phyloP scores from a whole-genome alignment of 1,140 invertebrate genomes.

The Drosophila guanche region DNA sequence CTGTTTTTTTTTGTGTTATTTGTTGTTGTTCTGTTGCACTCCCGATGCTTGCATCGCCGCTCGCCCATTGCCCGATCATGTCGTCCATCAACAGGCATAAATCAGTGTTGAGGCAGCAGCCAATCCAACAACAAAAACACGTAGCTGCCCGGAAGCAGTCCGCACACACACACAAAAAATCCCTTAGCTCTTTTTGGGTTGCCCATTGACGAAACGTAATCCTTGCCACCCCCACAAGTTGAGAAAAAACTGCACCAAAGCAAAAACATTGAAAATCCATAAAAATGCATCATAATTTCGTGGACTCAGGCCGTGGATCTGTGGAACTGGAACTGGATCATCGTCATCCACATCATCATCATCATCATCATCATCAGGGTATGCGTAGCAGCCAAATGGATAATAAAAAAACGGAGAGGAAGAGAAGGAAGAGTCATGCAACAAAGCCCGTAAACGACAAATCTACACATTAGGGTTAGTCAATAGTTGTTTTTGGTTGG shows the following conservation, averaged over 20 bases:
- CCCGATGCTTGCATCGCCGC: conserved; percentile 44
- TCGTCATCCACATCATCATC: conserved; percentile 15
- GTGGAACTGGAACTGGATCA: conserved; percentile 61
- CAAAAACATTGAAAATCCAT: conserved; percentile 83
- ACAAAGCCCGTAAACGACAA: conserved; percentile 12
- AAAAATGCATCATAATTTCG: conserved; percentile 83
- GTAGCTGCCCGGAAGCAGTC: conserved; percentile 62
- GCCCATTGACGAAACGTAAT: conserved; percentile 61
- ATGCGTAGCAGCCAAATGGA: conserved; percentile 24
- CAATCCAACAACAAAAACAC: conserved; percentile 26
- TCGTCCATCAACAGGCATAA: conserved; percentile 81
- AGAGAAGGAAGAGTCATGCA: neutral
- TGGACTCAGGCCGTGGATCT: conserved; percentile 15
- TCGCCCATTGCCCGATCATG: conserved; percentile 31
- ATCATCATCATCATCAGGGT: conserved; percentile 31
- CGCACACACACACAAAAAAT: conserved; percentile 56
- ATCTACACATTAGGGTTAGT: conserved; percentile 1
- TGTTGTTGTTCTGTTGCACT: conserved; percentile 60
- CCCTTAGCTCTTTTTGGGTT: conserved; percentile 21
- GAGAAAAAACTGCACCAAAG: conserved; percentile 57
- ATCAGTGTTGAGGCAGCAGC: conserved; percentile 62
- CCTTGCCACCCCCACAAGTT: conserved; percentile 10
- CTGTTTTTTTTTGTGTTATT: conserved; percentile 25
- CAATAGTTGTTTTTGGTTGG: neutral
- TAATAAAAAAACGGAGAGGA: neutral